Percentiles rank a stretch among this genome's conserved stretches.
Evolutionary conservation across 1,140 invertebrate species (phyloP).

Genomic region (Drosophila tropicalis): DNA sequence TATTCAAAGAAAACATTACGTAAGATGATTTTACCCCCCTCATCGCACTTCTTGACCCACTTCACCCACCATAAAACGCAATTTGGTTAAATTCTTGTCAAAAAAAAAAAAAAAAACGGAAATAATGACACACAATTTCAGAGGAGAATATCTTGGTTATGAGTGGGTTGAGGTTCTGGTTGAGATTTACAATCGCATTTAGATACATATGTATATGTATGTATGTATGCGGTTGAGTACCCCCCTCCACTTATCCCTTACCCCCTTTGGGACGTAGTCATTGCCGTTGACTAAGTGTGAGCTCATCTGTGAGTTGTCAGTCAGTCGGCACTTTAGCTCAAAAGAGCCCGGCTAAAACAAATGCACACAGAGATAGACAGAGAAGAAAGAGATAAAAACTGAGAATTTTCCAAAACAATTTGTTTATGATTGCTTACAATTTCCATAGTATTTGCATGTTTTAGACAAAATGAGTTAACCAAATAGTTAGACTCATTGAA

Average conservation of each 20-base stretch:
- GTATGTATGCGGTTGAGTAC: too few relatives aligned
- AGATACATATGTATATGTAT: neutral
- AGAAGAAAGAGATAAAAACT: neutral
- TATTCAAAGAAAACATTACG: slow-evolving; percentile 63
- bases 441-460: too few relatives aligned
- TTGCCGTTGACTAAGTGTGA: slow-evolving; percentile 54
- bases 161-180: slow-evolving; percentile 10
- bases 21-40: slow-evolving; percentile 40
- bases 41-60: neutral
- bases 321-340: slow-evolving; percentile 13
- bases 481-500: neutral
- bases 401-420: neutral
- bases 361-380: neutral
- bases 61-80: neutral
- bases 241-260: too few relatives aligned
- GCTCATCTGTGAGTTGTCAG: slow-evolving; percentile 39
- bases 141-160: slow-evolving; percentile 29
- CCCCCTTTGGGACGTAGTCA: neutral
- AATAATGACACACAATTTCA: slow-evolving; percentile 63
- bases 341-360: slow-evolving; percentile 9
- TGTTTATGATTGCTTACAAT: neutral
- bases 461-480: neutral
- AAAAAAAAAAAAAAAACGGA: slow-evolving; percentile 33
- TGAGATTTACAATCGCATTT: slow-evolving; percentile 11
- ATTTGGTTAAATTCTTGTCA: neutral